Conservation (phyloP, 1,140 invertebrate species). For the Lordiphosa clarofinis region DNA sequence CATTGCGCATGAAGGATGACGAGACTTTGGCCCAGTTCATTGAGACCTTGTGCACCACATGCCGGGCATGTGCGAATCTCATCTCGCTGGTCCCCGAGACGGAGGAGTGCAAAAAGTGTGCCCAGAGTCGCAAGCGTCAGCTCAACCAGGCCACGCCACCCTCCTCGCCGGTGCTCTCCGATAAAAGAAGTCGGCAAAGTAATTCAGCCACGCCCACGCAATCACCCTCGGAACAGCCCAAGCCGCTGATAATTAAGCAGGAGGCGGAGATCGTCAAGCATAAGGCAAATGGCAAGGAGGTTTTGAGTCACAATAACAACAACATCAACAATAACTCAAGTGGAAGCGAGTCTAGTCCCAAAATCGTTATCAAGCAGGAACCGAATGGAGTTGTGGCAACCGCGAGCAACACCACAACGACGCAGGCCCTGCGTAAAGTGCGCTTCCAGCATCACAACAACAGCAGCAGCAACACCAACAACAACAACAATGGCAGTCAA, state of each 20-base stretch:
- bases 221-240: conserved; percentile 17
- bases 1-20: conserved; percentile 72
- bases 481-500: conserved; percentile 25
- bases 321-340: conserved; percentile 33
- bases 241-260: conserved; percentile 46
- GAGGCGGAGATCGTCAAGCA: conserved; percentile 33
- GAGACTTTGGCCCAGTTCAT: conserved; percentile 75
- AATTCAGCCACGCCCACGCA: conserved; percentile 45
- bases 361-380: conserved; percentile 50
- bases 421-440: conserved; percentile 61
- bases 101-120: conserved; percentile 78
- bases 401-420: conserved; percentile 16
- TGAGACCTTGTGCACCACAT: conserved; percentile 76
- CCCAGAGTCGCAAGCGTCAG: conserved; percentile 57
- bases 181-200: conserved; percentile 57
- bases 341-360: conserved; percentile 25
- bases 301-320: conserved; percentile 14
- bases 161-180: conserved; percentile 62
- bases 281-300: conserved; percentile 43
- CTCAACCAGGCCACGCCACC: conserved; percentile 55
- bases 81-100: conserved; percentile 75
- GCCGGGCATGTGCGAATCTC: conserved; percentile 77
- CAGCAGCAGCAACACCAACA: conserved; percentile 49
- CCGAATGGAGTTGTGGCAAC: conserved; percentile 44
- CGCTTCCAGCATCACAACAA: conserved; percentile 62